Conservation (phyloP, 2,888 invertebrate species). For the Tipula helvola region DNA sequence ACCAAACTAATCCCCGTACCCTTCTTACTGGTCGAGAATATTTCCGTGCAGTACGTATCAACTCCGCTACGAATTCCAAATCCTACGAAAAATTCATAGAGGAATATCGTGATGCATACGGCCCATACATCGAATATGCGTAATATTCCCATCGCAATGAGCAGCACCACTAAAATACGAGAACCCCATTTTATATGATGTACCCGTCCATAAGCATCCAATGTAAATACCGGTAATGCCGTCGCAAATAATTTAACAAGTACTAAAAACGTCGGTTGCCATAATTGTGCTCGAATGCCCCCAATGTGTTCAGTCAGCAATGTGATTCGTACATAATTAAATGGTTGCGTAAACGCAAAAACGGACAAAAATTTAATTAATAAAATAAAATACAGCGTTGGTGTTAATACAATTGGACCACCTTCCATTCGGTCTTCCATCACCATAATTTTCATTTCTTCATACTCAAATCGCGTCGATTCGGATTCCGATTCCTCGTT, state of each 20-base stretch:
- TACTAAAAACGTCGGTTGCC: neutral
- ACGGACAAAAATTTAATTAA: neutral
- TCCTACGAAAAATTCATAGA: neutral
- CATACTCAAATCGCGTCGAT: neutral
- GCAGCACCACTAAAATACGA: neutral
- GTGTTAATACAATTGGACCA: neutral
- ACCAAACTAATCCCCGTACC: neutral
- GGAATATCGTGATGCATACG: neutral
- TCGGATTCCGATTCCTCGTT: neutral
- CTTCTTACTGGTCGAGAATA: neutral
- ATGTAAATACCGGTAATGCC: neutral
- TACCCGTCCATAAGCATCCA: neutral
- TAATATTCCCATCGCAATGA: neutral
- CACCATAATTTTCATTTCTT: constrained; percentile 7
- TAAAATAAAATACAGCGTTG: neutral
- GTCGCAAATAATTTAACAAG: neutral
- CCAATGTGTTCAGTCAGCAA: neutral
- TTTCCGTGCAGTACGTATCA: neutral
- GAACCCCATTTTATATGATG: neutral
- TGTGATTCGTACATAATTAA: neutral
- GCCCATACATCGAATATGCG: neutral
- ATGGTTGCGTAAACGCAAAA: neutral
- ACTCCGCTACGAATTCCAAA: neutral
- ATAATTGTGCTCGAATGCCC: neutral
- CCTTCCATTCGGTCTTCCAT: neutral